Conservation (phyloP, 2,797 vertebrate species). For the Sebastiscus tertius region DNA sequence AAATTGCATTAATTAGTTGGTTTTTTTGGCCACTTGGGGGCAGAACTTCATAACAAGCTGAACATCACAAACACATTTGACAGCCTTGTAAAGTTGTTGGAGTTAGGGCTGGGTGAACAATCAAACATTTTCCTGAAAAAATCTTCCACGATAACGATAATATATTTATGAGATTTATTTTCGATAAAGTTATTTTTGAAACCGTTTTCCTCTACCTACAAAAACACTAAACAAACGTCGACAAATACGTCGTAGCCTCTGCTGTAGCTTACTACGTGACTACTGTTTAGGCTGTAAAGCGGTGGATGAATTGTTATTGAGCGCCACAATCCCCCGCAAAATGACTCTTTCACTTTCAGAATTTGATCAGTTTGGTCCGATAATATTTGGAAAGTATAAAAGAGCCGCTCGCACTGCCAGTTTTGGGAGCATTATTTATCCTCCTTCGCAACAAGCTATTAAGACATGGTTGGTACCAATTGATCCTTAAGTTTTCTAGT, state of each 20-base stretch:
- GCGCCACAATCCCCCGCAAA: background rate
- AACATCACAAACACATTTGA: background rate
- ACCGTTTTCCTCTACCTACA: fast-evolving
- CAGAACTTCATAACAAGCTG: background rate
- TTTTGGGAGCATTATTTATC: too few species aligned
- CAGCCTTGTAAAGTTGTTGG: background rate
- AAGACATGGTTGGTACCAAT: too few species aligned
- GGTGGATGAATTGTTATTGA: background rate
- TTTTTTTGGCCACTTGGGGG: background rate
- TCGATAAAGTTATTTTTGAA: too few species aligned
- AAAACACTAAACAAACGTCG: background rate
- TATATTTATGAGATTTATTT: too few species aligned
- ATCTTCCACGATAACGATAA: too few species aligned
- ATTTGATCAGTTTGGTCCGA: too few species aligned
- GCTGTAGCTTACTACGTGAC: fast-evolving
- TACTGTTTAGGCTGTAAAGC: background rate
- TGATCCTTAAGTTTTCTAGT: too few species aligned
- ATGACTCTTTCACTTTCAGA: background rate
- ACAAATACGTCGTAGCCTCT: background rate
- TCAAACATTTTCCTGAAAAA: too few species aligned
- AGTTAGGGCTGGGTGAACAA: too few species aligned
- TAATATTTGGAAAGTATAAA: too few species aligned
- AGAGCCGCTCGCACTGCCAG: too few species aligned
- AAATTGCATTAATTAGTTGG: background rate
- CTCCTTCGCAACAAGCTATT: too few species aligned